phyloP scores from a whole-genome alignment of 2,113 vertebrate genomes.

The Hypomesus transpacificus region DNA sequence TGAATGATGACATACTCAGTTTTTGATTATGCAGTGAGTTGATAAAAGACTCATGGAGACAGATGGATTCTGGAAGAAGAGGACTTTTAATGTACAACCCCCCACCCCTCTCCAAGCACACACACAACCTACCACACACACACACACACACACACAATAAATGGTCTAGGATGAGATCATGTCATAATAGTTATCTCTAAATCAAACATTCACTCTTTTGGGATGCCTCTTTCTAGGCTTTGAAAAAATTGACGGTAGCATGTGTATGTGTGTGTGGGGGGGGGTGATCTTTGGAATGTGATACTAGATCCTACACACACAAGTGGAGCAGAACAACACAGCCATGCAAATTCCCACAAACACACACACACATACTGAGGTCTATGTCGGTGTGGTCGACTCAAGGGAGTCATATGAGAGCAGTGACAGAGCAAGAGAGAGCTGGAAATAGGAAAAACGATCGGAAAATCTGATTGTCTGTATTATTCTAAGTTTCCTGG shows the following conservation, averaged over 20 bases:
- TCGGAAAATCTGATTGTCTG: background rate
- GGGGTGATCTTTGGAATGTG: background rate
- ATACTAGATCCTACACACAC: background rate
- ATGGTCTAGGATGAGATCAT: no score
- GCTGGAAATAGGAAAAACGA: constrained; percentile 10
- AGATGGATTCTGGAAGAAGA: no score
- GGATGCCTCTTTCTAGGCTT: background rate
- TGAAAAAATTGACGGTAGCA: background rate
- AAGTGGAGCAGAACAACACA: background rate
- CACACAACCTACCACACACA: no score
- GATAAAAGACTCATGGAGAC: no score
- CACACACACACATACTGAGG: constrained; percentile 5
- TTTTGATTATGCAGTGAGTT: no score
- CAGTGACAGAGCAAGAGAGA: background rate
- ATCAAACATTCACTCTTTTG: background rate
- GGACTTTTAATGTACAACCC: no score
- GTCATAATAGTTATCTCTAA: no score
- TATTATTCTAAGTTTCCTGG: background rate
- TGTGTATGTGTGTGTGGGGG: background rate
- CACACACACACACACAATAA: no score
- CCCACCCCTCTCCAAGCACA: no score
- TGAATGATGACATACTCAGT: no score
- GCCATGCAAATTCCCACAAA: background rate
- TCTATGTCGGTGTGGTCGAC: background rate
- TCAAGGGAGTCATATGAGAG: constrained; percentile 23